Base-by-base conservation (phyloP, 2,888 invertebrate species). In the Eupithecia tripunctaria region DNA sequence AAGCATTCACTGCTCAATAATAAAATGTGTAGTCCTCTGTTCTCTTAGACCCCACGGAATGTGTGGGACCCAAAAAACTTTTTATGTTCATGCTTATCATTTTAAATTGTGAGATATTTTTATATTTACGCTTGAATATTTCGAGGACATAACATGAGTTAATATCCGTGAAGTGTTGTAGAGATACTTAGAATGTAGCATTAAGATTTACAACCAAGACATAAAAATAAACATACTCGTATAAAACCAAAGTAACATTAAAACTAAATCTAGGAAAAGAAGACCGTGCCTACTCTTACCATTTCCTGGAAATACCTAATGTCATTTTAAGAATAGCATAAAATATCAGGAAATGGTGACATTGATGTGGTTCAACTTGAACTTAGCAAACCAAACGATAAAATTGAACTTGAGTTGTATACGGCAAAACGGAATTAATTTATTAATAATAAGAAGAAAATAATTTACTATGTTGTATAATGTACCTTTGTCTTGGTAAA, bases 1-100 rank as follows among this genome's bases (percentile, higher is more conserved):
- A 88, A 85, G 84, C 86, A 89, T 92, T 93, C 89, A 90, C 87
- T 86, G 85, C 84, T 56, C 56, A 56, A 56, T 85, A 89, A 89
- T 91, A 90, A 91, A 91, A 91, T 91, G 89, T 90, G 75, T 73
- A 65, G 71, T 74, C 64, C 73, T 60, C 72, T 89, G 87, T 86
- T 85, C 86, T 81, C 72, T 78, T 73, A 79, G 91, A 92, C 91
- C 92, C 89, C 89, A 91, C 91, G 90, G 87, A 88, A 86, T 84
- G 82, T 82, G 78, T 80, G 83, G 79, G 84, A 84, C 85, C 84
- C 82, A 84, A 81, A 81, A 79, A 83, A 78, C 82, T 86, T 91
- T 91, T 90, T 91, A 86, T 86, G 81, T 80, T 81, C 86, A 85
- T 88, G 83, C 80, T 77, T 85, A 83, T 85, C 76, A 79, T 87